These are phyloP conservation scores for Phalacrocorax brasilianus DNA, from an alignment of 2,113 vertebrate genomes.

Conservation along the genomic window DNA sequence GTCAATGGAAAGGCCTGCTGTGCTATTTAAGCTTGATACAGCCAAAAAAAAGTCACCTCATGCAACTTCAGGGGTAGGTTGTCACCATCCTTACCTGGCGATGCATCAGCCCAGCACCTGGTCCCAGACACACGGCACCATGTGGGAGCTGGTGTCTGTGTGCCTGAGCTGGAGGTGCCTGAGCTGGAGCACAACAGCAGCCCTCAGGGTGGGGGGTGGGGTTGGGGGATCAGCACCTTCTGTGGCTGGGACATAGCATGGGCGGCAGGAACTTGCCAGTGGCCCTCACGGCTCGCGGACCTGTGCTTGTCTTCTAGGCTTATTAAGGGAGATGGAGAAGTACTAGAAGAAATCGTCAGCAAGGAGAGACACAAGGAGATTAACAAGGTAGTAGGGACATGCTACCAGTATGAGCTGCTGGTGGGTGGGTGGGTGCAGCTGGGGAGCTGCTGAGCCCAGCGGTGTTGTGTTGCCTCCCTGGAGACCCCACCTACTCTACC, in stretches of 20 bases:
- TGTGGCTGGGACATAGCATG: not conserved
- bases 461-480: not conserved
- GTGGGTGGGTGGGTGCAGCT: not conserved
- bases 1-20: not conserved
- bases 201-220: rapidly evolving
- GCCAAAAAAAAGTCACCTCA: not conserved
- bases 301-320: conserved; percentile 75
- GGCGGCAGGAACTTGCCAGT: not conserved
- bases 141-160: not conserved
- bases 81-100: not conserved
- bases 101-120: not conserved
- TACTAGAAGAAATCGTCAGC: conserved; percentile 95
- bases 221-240: not conserved
- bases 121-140: rapidly evolving
- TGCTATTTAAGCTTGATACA: not conserved
- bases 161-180: not conserved
- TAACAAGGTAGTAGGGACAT: conserved; percentile 84
- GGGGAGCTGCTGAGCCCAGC: not conserved
- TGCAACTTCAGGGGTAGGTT: not conserved
- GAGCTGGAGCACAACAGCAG: not conserved
- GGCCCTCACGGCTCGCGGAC: rapidly evolving
- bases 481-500: not conserved
- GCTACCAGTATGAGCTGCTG: not conserved
- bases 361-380: conserved; percentile 92
- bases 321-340: conserved; percentile 93